Evolutionary conservation across 2,888 invertebrate species (phyloP).

Genomic region (Pristionchus entomophagus): DNA sequence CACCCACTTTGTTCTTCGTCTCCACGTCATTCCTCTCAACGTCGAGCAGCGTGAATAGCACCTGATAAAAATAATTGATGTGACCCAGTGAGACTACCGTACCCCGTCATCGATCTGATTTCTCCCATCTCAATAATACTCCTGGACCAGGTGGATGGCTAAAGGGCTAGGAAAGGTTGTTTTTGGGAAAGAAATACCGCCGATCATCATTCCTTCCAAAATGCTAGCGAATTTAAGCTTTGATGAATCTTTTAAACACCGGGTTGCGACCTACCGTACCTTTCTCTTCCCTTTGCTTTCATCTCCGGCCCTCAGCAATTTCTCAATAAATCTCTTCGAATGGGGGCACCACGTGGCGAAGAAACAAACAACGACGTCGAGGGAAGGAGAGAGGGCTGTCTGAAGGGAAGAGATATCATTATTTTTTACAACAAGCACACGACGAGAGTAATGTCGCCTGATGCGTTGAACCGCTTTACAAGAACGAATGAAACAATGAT

Average conservation of each 20-base stretch:
- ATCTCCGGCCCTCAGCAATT: slow-evolving; percentile 30
- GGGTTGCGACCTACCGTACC: slow-evolving; percentile 10
- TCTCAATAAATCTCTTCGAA: slow-evolving; percentile 3
- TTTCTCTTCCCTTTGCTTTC: slow-evolving; percentile 24
- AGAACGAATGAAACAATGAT: neutral
- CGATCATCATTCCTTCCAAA: no score
- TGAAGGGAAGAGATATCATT: slow-evolving; percentile 75
- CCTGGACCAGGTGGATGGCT: no score
- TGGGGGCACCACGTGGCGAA: slow-evolving; percentile 53
- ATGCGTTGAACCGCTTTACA: no score
- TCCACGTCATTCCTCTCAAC: slow-evolving; percentile 52
- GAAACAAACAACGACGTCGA: slow-evolving; percentile 45
- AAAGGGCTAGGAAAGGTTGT: no score
- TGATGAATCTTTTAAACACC: no score
- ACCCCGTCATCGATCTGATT: no score
- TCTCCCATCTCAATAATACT: no score
- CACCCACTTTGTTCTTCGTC: slow-evolving; percentile 42
- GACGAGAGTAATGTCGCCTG: no score
- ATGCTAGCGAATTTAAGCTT: no score
- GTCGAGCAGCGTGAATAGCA: slow-evolving; percentile 50
- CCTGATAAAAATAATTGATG: neutral
- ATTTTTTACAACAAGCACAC: no score
- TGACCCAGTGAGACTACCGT: no score
- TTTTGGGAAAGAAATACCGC: no score
- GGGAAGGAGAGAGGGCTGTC: slow-evolving; percentile 78